A percentile compares a stretch with the other conserved stretches of the same genome.
These are phyloP conservation scores for Lates japonicus DNA, from an alignment of 2,797 vertebrate species.

Conservation along the genomic window DNA sequence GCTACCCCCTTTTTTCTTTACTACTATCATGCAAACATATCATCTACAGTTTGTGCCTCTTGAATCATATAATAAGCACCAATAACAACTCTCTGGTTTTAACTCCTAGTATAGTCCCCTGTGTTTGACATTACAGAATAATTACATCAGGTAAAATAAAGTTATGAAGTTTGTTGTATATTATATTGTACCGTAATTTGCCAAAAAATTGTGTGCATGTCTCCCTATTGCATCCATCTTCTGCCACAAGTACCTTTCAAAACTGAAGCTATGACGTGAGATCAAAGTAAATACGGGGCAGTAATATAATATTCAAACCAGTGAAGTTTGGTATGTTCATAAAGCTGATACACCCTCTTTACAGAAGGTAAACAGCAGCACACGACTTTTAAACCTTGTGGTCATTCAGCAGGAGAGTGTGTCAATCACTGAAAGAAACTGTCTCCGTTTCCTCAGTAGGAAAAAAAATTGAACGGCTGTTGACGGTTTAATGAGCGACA, in stretches of 20 bases:
- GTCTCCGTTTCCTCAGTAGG: neutral
- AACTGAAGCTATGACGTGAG: conserved; percentile 29
- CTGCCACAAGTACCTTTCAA: neutral
- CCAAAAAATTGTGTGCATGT: neutral
- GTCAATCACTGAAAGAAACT: neutral
- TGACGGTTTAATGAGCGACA: conserved; percentile 29
- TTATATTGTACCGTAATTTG: conserved; percentile 3
- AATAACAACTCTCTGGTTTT: conserved; percentile 18
- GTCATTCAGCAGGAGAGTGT: neutral
- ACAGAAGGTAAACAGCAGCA: neutral
- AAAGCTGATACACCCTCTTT: neutral
- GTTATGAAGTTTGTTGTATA: conserved; percentile 60
- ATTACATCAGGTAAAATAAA: conserved; percentile 42
- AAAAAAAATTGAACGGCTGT: neutral
- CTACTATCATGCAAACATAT: conserved; percentile 60
- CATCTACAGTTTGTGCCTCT: conserved; percentile 60
- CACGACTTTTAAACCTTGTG: neutral
- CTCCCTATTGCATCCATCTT: conserved; percentile 6
- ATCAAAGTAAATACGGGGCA: conserved; percentile 23
- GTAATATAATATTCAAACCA: conserved; percentile 32
- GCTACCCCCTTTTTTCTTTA: neutral
- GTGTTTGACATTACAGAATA: conserved; percentile 36
- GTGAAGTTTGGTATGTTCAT: conserved; percentile 9
- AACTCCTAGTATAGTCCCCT: conserved; percentile 32
- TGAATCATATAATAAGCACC: conserved; percentile 63